Conservation (phyloP, 2,888 invertebrate species). For the Heliconius aoede region DNA sequence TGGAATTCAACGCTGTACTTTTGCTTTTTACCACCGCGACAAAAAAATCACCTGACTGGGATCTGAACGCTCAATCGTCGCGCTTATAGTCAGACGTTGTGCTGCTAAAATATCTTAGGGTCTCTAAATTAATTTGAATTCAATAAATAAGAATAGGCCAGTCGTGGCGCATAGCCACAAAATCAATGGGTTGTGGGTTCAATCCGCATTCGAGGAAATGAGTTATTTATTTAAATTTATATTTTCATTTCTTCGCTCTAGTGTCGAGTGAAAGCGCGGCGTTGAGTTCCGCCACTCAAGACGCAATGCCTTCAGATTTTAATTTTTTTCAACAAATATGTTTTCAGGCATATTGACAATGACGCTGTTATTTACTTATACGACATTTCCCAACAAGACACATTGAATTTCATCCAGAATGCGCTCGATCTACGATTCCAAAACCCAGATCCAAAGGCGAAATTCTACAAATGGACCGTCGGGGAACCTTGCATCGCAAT, state of each 20-base stretch:
- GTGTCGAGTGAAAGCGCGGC: too few relatives aligned
- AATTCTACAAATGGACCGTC: conserved; percentile 81
- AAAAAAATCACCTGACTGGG: neutral
- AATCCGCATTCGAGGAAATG: too few relatives aligned
- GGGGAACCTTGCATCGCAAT: conserved; percentile 88
- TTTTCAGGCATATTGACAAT: conserved; percentile 68
- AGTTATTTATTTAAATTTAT: too few relatives aligned
- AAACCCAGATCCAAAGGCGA: conserved; percentile 70
- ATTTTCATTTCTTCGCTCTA: too few relatives aligned
- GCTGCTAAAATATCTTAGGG: neutral
- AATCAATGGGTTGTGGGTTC: too few relatives aligned
- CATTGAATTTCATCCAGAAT: conserved; percentile 78
- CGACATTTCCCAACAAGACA: conserved; percentile 63
- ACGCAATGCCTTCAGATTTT: too few relatives aligned
- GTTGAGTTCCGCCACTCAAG: too few relatives aligned
- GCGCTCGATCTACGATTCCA: conserved; percentile 78
- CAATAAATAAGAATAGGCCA: too few relatives aligned
- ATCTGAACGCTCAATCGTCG: neutral
- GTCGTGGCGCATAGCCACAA: too few relatives aligned
- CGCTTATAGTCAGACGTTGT: too few relatives aligned
- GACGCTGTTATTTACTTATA: conserved; percentile 77
- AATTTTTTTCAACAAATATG: neutral
- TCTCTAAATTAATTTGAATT: too few relatives aligned
- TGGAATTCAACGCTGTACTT: neutral
- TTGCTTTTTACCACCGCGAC: neutral